Percentiles rank a stretch among this genome's conserved stretches.
These are phyloP conservation scores for Athripsodes cinereus DNA, from an alignment of 2,888 invertebrate species.

Conservation along the genomic window DNA sequence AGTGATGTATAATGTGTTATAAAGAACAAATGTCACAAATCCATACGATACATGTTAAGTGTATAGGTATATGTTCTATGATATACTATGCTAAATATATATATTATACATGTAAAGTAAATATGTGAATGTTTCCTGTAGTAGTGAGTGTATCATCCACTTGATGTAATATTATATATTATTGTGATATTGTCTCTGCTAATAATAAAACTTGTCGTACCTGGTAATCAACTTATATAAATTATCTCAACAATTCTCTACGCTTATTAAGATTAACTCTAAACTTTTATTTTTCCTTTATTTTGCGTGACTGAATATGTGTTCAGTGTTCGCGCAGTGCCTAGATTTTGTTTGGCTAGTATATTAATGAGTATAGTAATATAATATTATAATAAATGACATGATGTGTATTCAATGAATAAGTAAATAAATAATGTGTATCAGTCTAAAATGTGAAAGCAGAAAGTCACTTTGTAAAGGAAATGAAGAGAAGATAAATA, in stretches of 20 bases:
- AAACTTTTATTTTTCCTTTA: constrained; percentile 5
- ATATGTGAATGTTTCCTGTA: background rate
- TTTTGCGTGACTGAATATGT: background rate
- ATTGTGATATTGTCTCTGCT: constrained; percentile 8
- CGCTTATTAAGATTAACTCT: constrained; percentile 24
- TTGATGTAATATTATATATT: constrained; percentile 6
- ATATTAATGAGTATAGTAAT: background rate
- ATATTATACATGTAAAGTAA: no score
- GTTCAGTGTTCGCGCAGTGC: background rate
- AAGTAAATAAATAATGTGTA: no score
- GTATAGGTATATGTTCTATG: no score
- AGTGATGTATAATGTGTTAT: no score
- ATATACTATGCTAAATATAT: no score
- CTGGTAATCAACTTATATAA: constrained; percentile 21
- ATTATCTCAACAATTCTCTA: constrained; percentile 22
- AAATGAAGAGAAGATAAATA: background rate
- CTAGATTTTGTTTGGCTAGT: background rate
- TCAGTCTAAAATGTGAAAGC: background rate
- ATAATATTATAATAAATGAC: no score
- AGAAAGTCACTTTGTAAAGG: background rate
- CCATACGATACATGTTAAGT: no score
- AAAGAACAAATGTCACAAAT: no score
- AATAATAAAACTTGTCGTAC: constrained; percentile 26
- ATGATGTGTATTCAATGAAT: no score
- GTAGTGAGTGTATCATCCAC: background rate